phyloP scores from a whole-genome alignment of 2,113 vertebrate species.

The Burhinus oedicnemus region DNA sequence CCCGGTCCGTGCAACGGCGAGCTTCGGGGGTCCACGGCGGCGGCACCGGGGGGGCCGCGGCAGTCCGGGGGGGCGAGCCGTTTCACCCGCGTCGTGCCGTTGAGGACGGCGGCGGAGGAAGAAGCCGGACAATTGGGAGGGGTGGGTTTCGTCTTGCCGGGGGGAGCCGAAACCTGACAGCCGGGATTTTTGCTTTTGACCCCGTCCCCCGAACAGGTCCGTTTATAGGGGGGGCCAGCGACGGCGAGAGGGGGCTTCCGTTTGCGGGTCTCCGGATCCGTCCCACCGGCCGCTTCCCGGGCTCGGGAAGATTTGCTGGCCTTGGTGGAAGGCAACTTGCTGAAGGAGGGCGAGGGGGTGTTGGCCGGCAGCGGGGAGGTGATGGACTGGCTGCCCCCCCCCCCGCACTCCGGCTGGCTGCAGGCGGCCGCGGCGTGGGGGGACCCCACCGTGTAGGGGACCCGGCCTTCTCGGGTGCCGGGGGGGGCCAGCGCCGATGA shows the following conservation, averaged over 20 bases:
- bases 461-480: conserved; percentile 15
- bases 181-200: conserved; percentile 65
- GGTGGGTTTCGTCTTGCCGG: conserved; percentile 68
- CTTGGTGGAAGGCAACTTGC: conserved; percentile 78
- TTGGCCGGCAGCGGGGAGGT: conserved; percentile 73
- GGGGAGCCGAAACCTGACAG: conserved; percentile 46
- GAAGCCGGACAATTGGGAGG: conserved; percentile 42
- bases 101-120: conserved; percentile 82
- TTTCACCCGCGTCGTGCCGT: conserved; percentile 78
- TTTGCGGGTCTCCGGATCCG: conserved; percentile 73
- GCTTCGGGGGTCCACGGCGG: conserved; percentile 73
- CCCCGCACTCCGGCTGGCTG: conserved; percentile 73
- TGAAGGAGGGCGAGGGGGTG: conserved; percentile 73
- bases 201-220: conserved; percentile 81
- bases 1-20: conserved; percentile 66
- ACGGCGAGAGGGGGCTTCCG: conserved; percentile 77
- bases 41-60: conserved; percentile 65
- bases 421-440: conserved; percentile 75
- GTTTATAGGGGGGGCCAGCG: conserved; percentile 80
- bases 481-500: conserved; percentile 61
- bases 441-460: conserved; percentile 73
- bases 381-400: conserved; percentile 68
- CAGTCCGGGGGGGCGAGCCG: conserved; percentile 59
- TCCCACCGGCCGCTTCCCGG: conserved; percentile 62
- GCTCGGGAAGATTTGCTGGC: conserved; percentile 83